Evolutionary conservation across 2,113 vertebrate genomes (phyloP).

Genomic region (Dromiciops gliroides): DNA sequence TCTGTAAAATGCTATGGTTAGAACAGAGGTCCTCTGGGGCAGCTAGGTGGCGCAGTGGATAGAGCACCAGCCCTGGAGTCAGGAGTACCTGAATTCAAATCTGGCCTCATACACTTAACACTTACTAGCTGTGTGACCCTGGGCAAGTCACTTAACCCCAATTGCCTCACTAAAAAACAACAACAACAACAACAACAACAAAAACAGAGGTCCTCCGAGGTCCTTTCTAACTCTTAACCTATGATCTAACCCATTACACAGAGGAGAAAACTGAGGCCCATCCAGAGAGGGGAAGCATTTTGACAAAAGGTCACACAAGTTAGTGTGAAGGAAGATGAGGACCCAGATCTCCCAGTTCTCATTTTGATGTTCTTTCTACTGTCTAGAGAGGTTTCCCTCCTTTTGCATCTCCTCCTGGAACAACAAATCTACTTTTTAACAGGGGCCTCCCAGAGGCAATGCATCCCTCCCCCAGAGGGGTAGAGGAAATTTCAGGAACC

Average conservation of each 20-base stretch:
- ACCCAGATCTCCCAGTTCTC: background rate
- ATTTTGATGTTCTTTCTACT: background rate
- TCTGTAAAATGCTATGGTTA: background rate
- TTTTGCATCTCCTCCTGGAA: background rate
- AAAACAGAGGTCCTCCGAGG: background rate
- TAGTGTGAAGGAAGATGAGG: background rate
- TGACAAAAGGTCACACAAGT: background rate
- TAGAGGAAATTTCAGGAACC: background rate
- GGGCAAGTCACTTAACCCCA: too few relatives aligned
- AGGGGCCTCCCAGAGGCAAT: background rate
- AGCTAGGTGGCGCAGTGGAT: too few relatives aligned
- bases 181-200: too few relatives aligned
- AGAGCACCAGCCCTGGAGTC: too few relatives aligned
- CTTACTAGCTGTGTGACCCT: too few relatives aligned
- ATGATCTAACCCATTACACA: background rate
- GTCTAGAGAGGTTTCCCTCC: background rate
- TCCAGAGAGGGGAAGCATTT: background rate
- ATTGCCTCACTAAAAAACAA: too few relatives aligned
- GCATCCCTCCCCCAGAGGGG: background rate
- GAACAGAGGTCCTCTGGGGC: background rate
- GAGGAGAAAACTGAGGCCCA: background rate
- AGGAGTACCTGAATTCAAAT: too few relatives aligned
- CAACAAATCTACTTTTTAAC: background rate
- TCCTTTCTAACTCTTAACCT: background rate
- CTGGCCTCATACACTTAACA: too few relatives aligned